Evolutionary conservation across 2,113 vertebrate species (phyloP).

Genomic region (Coturnix japonica): DNA sequence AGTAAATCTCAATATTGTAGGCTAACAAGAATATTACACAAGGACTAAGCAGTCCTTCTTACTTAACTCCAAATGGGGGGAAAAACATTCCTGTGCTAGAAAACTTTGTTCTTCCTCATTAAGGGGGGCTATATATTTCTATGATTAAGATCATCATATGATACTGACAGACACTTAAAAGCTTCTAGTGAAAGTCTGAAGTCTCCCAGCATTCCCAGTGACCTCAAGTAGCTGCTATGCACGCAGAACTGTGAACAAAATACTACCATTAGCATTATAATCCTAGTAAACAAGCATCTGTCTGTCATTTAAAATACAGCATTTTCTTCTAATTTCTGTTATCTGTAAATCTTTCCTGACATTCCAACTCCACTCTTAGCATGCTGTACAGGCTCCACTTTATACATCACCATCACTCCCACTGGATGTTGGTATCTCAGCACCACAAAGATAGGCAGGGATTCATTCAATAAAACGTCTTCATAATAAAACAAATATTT

Average conservation of each 20-base stretch:
- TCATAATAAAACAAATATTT: background rate
- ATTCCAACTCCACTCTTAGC: background rate
- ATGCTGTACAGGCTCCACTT: background rate
- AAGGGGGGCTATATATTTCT: too few relatives aligned
- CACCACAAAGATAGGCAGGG: slow-evolving; percentile 5
- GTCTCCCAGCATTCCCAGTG: background rate
- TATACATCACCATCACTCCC: background rate
- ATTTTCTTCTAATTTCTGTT: slow-evolving; percentile 58
- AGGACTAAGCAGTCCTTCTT: background rate
- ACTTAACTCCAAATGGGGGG: background rate
- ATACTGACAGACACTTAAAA: slow-evolving; percentile 69
- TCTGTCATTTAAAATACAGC: slow-evolving; percentile 40
- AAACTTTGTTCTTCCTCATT: slow-evolving; percentile 38
- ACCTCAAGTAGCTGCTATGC: background rate
- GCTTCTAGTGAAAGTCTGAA: slow-evolving; percentile 24
- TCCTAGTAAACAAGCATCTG: slow-evolving; percentile 54
- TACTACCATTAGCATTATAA: background rate
- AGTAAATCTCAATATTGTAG: slow-evolving; percentile 15
- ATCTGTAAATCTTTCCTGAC: slow-evolving; percentile 57
- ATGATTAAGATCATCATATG: slow-evolving; percentile 33
- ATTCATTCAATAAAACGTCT: background rate
- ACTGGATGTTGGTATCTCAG: slow-evolving; percentile 23
- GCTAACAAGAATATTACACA: slow-evolving; percentile 26
- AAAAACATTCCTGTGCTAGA: slow-evolving; percentile 38
- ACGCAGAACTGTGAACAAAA: background rate